These are phyloP conservation scores for Halcyon smyrnensis DNA, from an alignment of 2,797 vertebrate species.

Conservation along the genomic window DNA sequence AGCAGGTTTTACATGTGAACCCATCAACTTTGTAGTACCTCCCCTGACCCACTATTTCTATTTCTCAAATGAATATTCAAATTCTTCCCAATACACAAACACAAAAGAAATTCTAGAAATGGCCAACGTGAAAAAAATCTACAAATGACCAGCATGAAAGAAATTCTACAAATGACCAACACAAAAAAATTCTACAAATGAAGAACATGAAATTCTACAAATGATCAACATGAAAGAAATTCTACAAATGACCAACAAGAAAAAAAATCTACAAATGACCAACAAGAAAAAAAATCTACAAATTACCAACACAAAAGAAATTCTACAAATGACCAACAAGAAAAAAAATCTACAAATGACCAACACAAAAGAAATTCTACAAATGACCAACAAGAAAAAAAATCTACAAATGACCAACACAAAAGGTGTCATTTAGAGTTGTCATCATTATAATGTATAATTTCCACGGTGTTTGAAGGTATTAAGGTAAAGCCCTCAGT, in stretches of 20 bases:
- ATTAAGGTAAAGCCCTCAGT: background rate
- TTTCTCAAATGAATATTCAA: background rate
- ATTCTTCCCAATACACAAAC: background rate
- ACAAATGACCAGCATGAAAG: background rate
- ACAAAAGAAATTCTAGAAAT: background rate
- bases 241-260: too few relatives aligned
- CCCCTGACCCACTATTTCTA: background rate
- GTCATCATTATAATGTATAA: background rate
- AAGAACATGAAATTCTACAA: too few relatives aligned
- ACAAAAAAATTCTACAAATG: too few relatives aligned
- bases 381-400: too few relatives aligned
- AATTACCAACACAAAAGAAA: background rate
- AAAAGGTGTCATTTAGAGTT: background rate
- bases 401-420: background rate
- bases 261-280: background rate
- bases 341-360: background rate
- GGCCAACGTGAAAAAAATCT: too few relatives aligned
- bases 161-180: too few relatives aligned
- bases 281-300: too few relatives aligned
- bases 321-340: too few relatives aligned
- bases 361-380: too few relatives aligned
- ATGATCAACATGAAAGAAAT: too few relatives aligned
- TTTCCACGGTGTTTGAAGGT: background rate
- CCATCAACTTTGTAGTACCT: background rate
- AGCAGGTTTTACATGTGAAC: background rate